A percentile compares a stretch with the other conserved stretches of the same genome.
Evolutionary conservation across 2,797 vertebrate species (phyloP).

Genomic region (Emys orbicularis): DNA sequence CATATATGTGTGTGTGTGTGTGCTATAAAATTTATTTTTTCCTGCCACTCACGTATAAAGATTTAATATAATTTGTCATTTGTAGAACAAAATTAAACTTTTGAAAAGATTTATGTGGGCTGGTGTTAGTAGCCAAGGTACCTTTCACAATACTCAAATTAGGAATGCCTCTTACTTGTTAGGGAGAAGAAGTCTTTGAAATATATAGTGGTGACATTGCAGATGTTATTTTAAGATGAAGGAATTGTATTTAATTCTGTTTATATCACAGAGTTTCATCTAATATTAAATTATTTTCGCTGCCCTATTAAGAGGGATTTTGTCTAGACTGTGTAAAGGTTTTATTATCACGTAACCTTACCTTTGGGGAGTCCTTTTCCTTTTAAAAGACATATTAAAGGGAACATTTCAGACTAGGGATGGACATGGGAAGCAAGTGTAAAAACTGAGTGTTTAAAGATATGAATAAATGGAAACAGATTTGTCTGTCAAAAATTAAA

Average conservation of each 20-base stretch:
- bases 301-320: background rate
- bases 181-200: background rate
- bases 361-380: background rate
- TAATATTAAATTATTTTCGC: constrained; percentile 18
- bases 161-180: constrained; percentile 23
- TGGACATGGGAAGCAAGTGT: constrained; percentile 70
- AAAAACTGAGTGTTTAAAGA: constrained; percentile 79
- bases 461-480: constrained; percentile 82
- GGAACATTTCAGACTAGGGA: constrained; percentile 36
- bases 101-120: background rate
- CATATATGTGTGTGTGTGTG: fast-evolving
- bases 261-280: background rate
- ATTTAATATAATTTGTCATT: background rate
- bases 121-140: background rate
- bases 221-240: background rate
- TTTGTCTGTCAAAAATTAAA: constrained; percentile 83
- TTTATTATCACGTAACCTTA: constrained; percentile 49
- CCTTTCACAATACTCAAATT: background rate
- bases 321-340: constrained; percentile 1
- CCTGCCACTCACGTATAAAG: background rate
- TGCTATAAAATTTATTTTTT: background rate
- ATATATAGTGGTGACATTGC: background rate
- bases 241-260: background rate
- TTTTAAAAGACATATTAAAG: constrained; percentile 64
- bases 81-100: background rate